Percentiles rank a stretch among this genome's conserved stretches.
These are phyloP conservation scores for Physocephala rufipes DNA, from an alignment of 2,888 invertebrate species.

Conservation along the genomic window DNA sequence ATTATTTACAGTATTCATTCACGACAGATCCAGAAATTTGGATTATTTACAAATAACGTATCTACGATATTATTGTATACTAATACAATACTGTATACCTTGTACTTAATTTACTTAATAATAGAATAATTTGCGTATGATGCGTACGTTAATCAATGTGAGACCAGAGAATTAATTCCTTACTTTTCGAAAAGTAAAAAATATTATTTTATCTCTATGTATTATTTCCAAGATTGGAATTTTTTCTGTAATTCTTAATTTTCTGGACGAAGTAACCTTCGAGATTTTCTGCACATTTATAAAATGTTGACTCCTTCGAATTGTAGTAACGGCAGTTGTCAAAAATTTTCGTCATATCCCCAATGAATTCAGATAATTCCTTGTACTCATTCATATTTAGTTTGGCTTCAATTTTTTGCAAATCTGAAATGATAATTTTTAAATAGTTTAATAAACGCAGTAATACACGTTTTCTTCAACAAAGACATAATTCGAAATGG, in stretches of 20 bases:
- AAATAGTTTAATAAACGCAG: background rate
- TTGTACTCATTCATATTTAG: slow-evolving; percentile 84
- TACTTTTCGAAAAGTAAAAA: slow-evolving; percentile 1
- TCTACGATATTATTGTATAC: background rate
- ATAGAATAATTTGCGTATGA: background rate
- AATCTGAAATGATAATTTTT: slow-evolving; percentile 72
- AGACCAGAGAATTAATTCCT: slow-evolving; percentile 4
- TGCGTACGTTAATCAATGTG: background rate
- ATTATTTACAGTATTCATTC: background rate
- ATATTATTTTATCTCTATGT: slow-evolving; percentile 14
- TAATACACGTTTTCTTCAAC: no score
- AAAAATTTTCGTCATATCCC: slow-evolving; percentile 98
- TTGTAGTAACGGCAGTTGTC: slow-evolving; percentile 99
- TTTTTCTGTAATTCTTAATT: slow-evolving; percentile 87
- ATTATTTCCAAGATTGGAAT: slow-evolving; percentile 69
- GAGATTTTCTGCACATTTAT: slow-evolving; percentile 93
- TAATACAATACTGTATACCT: background rate
- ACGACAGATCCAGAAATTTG: background rate
- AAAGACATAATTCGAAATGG: no score
- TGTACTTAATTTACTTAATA: slow-evolving; percentile 1
- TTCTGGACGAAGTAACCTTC: slow-evolving; percentile 96
- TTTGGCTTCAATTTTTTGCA: slow-evolving; percentile 90
- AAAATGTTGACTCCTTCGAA: slow-evolving; percentile 94
- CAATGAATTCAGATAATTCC: slow-evolving; percentile 92
- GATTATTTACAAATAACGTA: background rate